Conservation (phyloP, 2,888 invertebrate genomes). For the Tachina fera region DNA sequence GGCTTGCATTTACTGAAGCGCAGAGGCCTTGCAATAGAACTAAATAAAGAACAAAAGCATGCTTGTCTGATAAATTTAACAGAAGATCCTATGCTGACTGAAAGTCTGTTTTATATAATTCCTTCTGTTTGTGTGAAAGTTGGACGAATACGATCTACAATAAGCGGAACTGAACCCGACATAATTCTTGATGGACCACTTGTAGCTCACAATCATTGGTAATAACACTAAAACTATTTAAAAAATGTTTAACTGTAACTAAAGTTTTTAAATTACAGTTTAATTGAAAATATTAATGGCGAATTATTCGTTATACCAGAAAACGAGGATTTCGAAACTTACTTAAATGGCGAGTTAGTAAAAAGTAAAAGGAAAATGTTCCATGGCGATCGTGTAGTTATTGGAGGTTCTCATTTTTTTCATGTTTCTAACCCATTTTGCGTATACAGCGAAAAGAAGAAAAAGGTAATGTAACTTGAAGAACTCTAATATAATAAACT, state of each 20-base stretch:
- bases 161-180: slow-evolving; percentile 82
- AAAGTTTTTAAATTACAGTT: slow-evolving; percentile 76
- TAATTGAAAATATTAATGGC: slow-evolving; percentile 83
- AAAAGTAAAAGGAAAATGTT: slow-evolving; percentile 81
- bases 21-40: slow-evolving; percentile 85
- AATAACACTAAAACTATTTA: slow-evolving; percentile 52
- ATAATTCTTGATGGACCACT: slow-evolving; percentile 86
- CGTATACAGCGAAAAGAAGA: slow-evolving; percentile 77
- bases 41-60: slow-evolving; percentile 82
- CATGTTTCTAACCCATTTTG: slow-evolving; percentile 84
- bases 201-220: slow-evolving; percentile 86
- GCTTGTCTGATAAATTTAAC: slow-evolving; percentile 86
- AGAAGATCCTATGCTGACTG: slow-evolving; percentile 87
- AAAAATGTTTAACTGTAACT: too few species aligned
- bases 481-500: too few species aligned
- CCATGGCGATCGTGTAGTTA: slow-evolving; percentile 85
- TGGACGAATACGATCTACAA: slow-evolving; percentile 78
- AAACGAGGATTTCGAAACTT: slow-evolving; percentile 84
- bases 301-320: slow-evolving; percentile 83
- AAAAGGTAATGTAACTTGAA: slow-evolving; percentile 44
- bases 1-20: slow-evolving; percentile 84
- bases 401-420: slow-evolving; percentile 85
- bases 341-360: slow-evolving; percentile 84
- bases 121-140: slow-evolving; percentile 80
- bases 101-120: slow-evolving; percentile 82